Evolutionary conservation across 2,113 vertebrate genomes (phyloP).

Genomic region (Mesoclemmys tuberculata): DNA sequence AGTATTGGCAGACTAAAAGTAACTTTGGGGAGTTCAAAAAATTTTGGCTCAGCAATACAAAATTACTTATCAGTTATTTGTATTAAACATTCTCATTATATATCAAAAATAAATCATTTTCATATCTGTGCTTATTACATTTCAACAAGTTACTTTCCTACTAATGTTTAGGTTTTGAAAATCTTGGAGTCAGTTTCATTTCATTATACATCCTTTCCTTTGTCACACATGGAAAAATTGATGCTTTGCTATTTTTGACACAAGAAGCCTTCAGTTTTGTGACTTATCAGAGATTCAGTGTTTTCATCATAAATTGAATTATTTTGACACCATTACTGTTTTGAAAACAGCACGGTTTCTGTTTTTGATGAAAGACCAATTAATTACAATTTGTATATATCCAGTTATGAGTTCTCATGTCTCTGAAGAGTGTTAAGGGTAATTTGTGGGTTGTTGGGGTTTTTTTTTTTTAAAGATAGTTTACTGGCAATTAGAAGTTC

Average conservation of each 20-base stretch:
- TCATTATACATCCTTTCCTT: background rate
- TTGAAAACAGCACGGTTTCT: constrained; percentile 12
- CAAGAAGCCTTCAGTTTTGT: constrained; percentile 16
- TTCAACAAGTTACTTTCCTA: constrained; percentile 29
- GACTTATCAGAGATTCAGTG: background rate
- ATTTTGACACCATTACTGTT: constrained; percentile 39
- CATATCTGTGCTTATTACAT: constrained; percentile 27
- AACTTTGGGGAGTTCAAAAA: constrained; percentile 49
- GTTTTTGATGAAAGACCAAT: background rate
- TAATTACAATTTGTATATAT: background rate
- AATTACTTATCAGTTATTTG: constrained; percentile 49
- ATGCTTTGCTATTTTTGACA: constrained; percentile 39
- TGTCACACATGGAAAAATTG: constrained; percentile 39
- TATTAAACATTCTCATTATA: constrained; percentile 14
- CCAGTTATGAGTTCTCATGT: background rate
- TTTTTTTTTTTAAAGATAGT: background rate
- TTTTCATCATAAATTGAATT: constrained; percentile 4
- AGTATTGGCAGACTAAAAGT: constrained; percentile 63
- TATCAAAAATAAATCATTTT: constrained; percentile 12
- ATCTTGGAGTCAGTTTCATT: constrained; percentile 12
- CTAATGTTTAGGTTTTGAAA: constrained; percentile 26
- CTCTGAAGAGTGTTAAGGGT: background rate
- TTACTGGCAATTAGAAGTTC: background rate
- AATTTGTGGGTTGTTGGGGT: background rate
- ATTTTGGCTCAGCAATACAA: constrained; percentile 43